phyloP scores from a whole-genome alignment of 2,888 invertebrate genomes.

The Notodonta dromedarius region DNA sequence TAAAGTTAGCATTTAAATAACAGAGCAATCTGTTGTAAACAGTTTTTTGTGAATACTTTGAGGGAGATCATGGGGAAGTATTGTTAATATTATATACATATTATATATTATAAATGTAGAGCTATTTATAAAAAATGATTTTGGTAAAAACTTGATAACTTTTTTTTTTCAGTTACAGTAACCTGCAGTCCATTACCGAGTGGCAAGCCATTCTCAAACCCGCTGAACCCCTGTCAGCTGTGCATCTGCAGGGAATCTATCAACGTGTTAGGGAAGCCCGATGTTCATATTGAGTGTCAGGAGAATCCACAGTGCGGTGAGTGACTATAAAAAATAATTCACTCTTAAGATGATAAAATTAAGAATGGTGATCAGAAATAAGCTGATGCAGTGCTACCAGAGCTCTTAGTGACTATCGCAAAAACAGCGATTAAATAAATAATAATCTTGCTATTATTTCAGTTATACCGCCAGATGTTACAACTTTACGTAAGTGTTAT shows the following conservation, averaged over 20 bases:
- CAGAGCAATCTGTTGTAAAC: too few relatives aligned
- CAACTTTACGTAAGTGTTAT: conserved; percentile 42
- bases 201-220: conserved; percentile 61
- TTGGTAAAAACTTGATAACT: too few relatives aligned
- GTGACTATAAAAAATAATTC: conserved; percentile 8
- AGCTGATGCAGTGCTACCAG: neutral
- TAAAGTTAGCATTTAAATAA: too few relatives aligned
- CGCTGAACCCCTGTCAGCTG: conserved; percentile 69
- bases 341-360: neutral
- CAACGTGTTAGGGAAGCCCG: conserved; percentile 41
- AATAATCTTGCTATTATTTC: conserved; percentile 8
- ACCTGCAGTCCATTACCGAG: conserved; percentile 63
- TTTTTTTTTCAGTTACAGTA: conserved; percentile 34
- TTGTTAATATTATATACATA: too few relatives aligned
- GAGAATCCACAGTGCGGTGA: conserved; percentile 64
- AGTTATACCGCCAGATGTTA: conserved; percentile 42
- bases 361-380: neutral
- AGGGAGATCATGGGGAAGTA: too few relatives aligned
- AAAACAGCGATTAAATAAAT: neutral
- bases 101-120: too few relatives aligned
- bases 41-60: too few relatives aligned
- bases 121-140: too few relatives aligned
- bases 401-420: neutral
- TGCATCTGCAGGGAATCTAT: conserved; percentile 56
- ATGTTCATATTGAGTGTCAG: conserved; percentile 58